phyloP scores from a whole-genome alignment of 2,797 vertebrate genomes.

The Cyclopterus lumpus region DNA sequence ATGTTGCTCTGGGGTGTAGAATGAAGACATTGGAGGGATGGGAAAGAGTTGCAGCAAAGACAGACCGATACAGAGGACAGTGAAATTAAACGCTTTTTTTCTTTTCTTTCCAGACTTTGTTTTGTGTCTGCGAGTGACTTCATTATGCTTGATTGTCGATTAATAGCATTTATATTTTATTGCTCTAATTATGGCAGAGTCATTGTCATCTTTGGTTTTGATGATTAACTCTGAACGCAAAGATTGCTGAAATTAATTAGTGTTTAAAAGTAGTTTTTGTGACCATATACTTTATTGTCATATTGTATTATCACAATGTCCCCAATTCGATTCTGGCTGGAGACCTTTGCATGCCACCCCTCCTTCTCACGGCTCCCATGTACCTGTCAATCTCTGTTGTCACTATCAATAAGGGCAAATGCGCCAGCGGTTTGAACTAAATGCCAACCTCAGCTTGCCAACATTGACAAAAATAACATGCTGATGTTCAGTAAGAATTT shows the following conservation, averaged over 20 bases:
- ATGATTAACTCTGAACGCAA: neutral
- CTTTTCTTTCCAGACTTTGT: neutral
- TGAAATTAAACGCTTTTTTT: neutral
- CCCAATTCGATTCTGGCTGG: neutral
- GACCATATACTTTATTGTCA: neutral
- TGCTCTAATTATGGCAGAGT: neutral
- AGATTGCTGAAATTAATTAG: neutral
- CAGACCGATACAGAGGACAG: neutral
- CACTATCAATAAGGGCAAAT: neutral
- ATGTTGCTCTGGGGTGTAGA: slow-evolving; percentile 37
- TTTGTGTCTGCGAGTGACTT: neutral
- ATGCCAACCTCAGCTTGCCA: neutral
- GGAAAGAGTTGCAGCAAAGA: slow-evolving; percentile 11
- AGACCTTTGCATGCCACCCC: neutral
- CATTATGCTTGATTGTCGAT: neutral
- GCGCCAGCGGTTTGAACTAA: neutral
- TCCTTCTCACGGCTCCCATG: neutral
- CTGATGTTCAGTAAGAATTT: neutral
- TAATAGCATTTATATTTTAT: neutral
- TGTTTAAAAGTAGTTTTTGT: slow-evolving; percentile 1
- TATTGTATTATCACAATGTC: neutral
- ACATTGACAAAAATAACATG: neutral
- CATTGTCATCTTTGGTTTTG: neutral
- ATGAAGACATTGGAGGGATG: slow-evolving; percentile 11
- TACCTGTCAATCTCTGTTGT: slow-evolving; percentile 3